These are phyloP conservation scores for Palloptera scutellata DNA, from an alignment of 2,888 invertebrate genomes.

Conservation along the genomic window DNA sequence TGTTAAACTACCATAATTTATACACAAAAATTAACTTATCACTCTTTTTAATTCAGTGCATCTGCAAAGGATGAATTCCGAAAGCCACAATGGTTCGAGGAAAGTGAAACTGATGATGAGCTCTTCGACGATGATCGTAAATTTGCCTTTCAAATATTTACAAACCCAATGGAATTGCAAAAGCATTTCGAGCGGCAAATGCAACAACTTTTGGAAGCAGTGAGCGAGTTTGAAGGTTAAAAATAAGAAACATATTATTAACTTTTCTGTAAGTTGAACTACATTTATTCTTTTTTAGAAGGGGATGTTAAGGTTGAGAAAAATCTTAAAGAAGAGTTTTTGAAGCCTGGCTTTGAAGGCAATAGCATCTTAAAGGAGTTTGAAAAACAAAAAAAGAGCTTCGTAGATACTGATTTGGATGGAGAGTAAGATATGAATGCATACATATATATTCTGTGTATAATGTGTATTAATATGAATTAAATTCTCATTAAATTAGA, in stretches of 20 bases:
- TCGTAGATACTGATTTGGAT: constrained; percentile 67
- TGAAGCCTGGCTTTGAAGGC: constrained; percentile 66
- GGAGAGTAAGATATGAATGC: constrained; percentile 65
- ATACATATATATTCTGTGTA: not conserved
- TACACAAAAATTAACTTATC: too few species aligned
- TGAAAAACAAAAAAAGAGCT: constrained; percentile 53
- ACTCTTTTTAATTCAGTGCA: constrained; percentile 35
- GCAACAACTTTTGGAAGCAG: constrained; percentile 67
- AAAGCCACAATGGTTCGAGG: constrained; percentile 64
- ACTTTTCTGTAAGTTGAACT: not conserved
- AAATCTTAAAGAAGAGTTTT: constrained; percentile 66
- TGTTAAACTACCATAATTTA: too few species aligned
- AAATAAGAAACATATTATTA: not conserved
- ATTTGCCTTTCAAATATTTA: constrained; percentile 68
- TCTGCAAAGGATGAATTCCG: constrained; percentile 61
- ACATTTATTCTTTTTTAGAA: constrained; percentile 38
- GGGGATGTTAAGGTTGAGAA: constrained; percentile 51
- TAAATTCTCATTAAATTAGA: constrained; percentile 42
- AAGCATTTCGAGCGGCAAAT: constrained; percentile 71
- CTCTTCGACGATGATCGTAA: constrained; percentile 61
- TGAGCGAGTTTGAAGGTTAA: constrained; percentile 61
- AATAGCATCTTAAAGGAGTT: constrained; percentile 54
- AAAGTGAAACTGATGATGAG: constrained; percentile 63
- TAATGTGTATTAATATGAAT: too few species aligned
- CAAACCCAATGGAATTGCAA: constrained; percentile 70